Evolutionary conservation across 2,113 vertebrate species (phyloP).

Genomic region (Propithecus coquereli): DNA sequence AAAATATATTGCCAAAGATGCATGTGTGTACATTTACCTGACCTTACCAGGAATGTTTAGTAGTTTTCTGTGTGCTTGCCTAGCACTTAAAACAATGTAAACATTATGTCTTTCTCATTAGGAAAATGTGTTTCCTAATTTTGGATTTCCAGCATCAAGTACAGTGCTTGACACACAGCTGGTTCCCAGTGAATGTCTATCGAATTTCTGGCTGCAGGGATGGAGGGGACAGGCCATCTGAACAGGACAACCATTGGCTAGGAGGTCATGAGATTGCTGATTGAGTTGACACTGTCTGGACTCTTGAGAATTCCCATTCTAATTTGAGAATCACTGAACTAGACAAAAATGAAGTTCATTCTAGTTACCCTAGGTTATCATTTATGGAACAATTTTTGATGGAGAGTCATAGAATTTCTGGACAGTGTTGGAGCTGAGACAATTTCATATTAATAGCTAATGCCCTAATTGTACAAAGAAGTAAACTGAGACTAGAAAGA

Average conservation of each 20-base stretch:
- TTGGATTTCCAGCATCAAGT: neutral
- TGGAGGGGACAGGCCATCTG: neutral
- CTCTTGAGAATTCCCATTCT: neutral
- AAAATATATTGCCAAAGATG: neutral
- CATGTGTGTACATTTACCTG: neutral
- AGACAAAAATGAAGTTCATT: neutral
- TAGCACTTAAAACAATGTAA: neutral
- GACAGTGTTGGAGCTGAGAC: neutral
- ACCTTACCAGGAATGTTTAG: neutral
- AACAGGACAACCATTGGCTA: neutral
- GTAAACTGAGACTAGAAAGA: neutral
- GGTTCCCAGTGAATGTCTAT: neutral
- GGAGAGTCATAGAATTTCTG: neutral
- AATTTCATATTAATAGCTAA: neutral
- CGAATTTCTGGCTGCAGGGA: neutral
- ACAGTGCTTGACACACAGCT: neutral
- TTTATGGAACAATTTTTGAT: neutral
- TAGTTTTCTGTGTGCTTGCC: neutral
- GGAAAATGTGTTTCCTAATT: neutral
- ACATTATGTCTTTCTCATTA: neutral
- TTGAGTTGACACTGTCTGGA: neutral
- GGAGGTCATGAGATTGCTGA: neutral
- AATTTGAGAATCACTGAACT: neutral
- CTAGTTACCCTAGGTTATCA: neutral
- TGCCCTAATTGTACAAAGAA: neutral